Conservation (phyloP, 2,888 invertebrate genomes). For the Drosophila subquinaria region DNA sequence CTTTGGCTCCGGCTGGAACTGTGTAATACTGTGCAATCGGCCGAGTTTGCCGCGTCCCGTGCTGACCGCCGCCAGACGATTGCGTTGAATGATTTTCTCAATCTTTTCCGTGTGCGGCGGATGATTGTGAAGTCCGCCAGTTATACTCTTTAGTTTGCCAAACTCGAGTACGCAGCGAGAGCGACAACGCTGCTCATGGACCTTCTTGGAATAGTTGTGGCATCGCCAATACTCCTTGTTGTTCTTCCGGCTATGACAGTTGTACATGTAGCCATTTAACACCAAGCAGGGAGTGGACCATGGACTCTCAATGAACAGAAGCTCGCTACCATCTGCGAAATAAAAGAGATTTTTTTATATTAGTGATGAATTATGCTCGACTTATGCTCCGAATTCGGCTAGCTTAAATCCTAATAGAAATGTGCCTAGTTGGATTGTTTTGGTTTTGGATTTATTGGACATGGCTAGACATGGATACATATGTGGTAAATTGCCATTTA, state of each 20-base stretch:
- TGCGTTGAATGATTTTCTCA: slow-evolving; percentile 83
- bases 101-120: slow-evolving; percentile 85
- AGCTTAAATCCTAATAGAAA: slow-evolving; percentile 23
- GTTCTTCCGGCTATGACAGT: slow-evolving; percentile 85
- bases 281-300: slow-evolving; percentile 86
- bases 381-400: background rate
- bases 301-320: slow-evolving; percentile 85
- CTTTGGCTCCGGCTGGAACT: slow-evolving; percentile 42
- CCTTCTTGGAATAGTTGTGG: slow-evolving; percentile 85
- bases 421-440: slow-evolving; percentile 18
- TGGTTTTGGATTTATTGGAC: slow-evolving; percentile 46
- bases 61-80: slow-evolving; percentile 69
- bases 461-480: slow-evolving; percentile 46
- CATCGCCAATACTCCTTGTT: slow-evolving; percentile 86
- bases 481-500: slow-evolving; percentile 21
- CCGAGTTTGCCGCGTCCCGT: slow-evolving; percentile 48
- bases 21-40: slow-evolving; percentile 48
- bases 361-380: background rate
- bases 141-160: slow-evolving; percentile 83
- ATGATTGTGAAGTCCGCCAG: slow-evolving; percentile 85
- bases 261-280: slow-evolving; percentile 84
- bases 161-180: slow-evolving; percentile 85
- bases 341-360: slow-evolving; percentile 6
- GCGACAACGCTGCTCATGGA: slow-evolving; percentile 83
- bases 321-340: slow-evolving; percentile 58